Evolutionary conservation across 2,113 vertebrate species (phyloP).

Genomic region (Protobothrops mucrosquamatus): DNA sequence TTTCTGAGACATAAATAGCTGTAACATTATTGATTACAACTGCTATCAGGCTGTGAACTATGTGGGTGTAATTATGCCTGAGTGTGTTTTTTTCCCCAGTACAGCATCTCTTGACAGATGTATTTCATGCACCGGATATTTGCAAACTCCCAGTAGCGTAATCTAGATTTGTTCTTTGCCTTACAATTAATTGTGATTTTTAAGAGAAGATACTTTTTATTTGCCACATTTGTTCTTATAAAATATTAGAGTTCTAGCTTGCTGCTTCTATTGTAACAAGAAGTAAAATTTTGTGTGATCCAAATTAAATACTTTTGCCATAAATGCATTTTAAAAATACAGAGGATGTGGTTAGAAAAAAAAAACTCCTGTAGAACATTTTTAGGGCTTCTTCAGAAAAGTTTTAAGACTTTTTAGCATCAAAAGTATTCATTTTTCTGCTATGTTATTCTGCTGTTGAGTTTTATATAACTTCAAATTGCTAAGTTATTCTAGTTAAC

Average conservation of each 20-base stretch:
- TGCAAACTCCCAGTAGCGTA: not conserved
- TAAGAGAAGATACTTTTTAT: not conserved
- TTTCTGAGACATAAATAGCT: not conserved
- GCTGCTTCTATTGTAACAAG: not conserved
- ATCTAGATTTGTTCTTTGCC: not conserved
- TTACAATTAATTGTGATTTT: not conserved
- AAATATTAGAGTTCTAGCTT: not conserved
- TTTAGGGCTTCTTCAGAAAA: not conserved
- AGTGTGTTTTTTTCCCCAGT: not conserved
- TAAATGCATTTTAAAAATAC: not conserved
- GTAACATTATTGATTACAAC: not conserved
- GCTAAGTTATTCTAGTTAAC: not conserved
- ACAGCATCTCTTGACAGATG: not conserved
- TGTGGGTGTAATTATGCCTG: not conserved
- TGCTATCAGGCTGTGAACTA: not conserved
- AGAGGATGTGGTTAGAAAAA: not conserved
- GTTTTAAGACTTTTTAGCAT: not conserved
- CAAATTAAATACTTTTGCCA: not conserved
- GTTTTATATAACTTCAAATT: not conserved
- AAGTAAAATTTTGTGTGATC: not conserved
- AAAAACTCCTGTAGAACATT: not conserved
- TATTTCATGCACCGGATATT: not conserved
- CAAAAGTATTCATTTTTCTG: not conserved
- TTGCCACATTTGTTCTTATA: not conserved
- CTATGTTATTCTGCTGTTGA: not conserved